phyloP scores from a whole-genome alignment of 1,140 invertebrate genomes.

The Drosophila gunungcola region DNA sequence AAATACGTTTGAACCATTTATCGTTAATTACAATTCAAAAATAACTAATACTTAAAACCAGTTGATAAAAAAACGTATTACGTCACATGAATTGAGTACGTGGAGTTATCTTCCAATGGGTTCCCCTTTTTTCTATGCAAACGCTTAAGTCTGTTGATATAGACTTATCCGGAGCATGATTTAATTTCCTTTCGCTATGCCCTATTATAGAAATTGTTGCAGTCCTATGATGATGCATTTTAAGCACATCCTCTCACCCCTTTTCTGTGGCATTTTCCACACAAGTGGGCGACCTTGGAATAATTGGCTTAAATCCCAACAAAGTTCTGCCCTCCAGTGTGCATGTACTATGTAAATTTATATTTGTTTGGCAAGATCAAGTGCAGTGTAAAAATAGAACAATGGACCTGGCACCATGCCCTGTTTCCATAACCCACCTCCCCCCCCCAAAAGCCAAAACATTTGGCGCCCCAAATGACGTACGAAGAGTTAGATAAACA shows the following conservation, averaged over 20 bases:
- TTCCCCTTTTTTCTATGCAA: not conserved
- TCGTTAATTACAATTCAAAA: no score
- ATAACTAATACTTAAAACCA: not conserved
- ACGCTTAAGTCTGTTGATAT: slow-evolving; percentile 3
- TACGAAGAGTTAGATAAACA: slow-evolving; percentile 71
- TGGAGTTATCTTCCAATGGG: slow-evolving; percentile 9
- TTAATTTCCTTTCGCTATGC: slow-evolving; percentile 42
- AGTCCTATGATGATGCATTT: slow-evolving; percentile 20
- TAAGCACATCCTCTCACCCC: slow-evolving; percentile 4
- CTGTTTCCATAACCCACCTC: slow-evolving; percentile 6
- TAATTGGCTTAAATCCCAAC: slow-evolving; percentile 39
- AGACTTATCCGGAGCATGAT: slow-evolving; percentile 18
- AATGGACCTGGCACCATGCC: slow-evolving; percentile 22
- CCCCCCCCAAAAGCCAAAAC: not conserved
- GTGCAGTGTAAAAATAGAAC: slow-evolving; percentile 58
- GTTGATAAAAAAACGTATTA: not conserved
- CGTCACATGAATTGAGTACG: not conserved
- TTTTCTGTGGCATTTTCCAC: not conserved
- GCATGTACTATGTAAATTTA: slow-evolving; percentile 17
- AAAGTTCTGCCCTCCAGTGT: slow-evolving; percentile 21
- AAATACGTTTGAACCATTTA: not conserved
- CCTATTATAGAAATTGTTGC: slow-evolving; percentile 19
- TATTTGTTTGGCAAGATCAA: slow-evolving; percentile 63
- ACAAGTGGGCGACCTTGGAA: slow-evolving; percentile 52
- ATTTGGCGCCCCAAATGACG: slow-evolving; percentile 63